These are phyloP conservation scores for Smutsia temminckii DNA, from an alignment of 2,797 vertebrate species.

Conservation along the genomic window DNA sequence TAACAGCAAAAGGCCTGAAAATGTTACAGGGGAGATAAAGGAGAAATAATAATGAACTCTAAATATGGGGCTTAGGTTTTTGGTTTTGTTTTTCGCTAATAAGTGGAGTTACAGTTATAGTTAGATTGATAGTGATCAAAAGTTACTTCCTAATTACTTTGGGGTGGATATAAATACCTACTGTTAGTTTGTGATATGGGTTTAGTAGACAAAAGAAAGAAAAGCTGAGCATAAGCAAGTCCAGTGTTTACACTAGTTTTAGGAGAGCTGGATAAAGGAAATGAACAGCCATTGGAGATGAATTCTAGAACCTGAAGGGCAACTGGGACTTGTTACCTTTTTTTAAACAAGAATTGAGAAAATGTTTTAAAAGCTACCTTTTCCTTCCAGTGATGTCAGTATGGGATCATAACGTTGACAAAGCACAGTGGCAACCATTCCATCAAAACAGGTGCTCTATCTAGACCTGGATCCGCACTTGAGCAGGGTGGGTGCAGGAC, in stretches of 20 bases:
- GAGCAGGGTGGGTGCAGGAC: not conserved
- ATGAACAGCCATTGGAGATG: not conserved
- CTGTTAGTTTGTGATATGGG: constrained; percentile 20
- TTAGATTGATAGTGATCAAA: constrained; percentile 57
- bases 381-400: not conserved
- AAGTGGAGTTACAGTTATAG: constrained; percentile 41
- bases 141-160: constrained; percentile 37
- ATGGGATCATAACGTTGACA: not conserved
- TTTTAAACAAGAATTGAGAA: not conserved
- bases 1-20: constrained; percentile 29
- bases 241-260: not conserved
- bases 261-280: not conserved
- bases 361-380: not conserved
- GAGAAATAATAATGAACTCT: constrained; percentile 33
- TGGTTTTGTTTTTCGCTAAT: constrained; percentile 25
- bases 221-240: not conserved
- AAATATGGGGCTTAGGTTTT: constrained; percentile 22
- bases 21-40: constrained; percentile 22
- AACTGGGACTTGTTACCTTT: not conserved
- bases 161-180: constrained; percentile 30
- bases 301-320: not conserved
- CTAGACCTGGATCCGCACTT: not conserved
- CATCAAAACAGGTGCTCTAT: constrained; percentile 4
- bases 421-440: not conserved
- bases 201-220: constrained; percentile 33